Percentiles rank a stretch among this genome's conserved stretches.
phyloP scores from a whole-genome alignment of 1,140 invertebrate species.

The Cyclargus thomasi region DNA sequence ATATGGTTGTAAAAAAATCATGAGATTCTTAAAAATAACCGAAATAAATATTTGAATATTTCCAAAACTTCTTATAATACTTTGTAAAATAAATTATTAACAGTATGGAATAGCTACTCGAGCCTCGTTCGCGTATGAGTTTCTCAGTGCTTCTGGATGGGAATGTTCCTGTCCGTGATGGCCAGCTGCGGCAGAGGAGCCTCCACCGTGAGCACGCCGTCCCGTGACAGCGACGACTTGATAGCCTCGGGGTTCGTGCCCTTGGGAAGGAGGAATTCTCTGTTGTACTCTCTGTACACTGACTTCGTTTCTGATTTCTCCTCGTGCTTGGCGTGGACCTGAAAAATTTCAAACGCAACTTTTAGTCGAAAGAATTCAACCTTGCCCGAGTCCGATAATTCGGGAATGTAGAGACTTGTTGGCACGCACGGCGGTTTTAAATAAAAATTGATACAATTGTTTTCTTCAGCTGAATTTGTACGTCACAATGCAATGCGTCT shows the following conservation, averaged over 20 bases:
- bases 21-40: slow-evolving; percentile 66
- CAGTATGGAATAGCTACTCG: slow-evolving; percentile 71
- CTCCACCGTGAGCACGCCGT: slow-evolving; percentile 94
- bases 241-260: slow-evolving; percentile 95
- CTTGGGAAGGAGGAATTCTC: slow-evolving; percentile 95
- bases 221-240: slow-evolving; percentile 92
- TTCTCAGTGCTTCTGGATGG: slow-evolving; percentile 72
- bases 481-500: neutral
- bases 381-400: neutral
- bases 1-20: slow-evolving; percentile 53
- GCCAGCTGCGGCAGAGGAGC: slow-evolving; percentile 89
- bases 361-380: neutral
- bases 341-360: slow-evolving; percentile 43
- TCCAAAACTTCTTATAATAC: slow-evolving; percentile 59
- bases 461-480: neutral
- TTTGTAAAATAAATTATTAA: slow-evolving; percentile 71
- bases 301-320: slow-evolving; percentile 95
- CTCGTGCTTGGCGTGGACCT: slow-evolving; percentile 97
- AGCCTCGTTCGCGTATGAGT: slow-evolving; percentile 31
- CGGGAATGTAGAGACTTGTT: neutral
- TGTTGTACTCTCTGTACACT: slow-evolving; percentile 96
- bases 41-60: slow-evolving; percentile 63
- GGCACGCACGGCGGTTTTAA: slow-evolving; percentile 5
- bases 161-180: slow-evolving; percentile 74
- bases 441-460: neutral